phyloP scores from a whole-genome alignment of 2,888 invertebrate genomes.

The Acleris laterana region DNA sequence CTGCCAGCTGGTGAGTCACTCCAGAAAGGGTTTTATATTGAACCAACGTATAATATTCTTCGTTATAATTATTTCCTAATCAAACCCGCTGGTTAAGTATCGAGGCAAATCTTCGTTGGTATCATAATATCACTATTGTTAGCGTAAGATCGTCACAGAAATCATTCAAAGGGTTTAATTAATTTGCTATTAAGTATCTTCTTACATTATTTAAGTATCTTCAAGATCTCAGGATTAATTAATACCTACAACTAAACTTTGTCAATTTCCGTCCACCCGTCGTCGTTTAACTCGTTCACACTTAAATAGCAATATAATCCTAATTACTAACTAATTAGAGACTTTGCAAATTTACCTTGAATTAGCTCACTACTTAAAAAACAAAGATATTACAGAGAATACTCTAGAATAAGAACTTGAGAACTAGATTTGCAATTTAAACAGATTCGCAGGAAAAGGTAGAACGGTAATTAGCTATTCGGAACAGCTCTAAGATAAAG shows the following conservation, averaged over 20 bases:
- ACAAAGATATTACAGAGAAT: conserved; percentile 7
- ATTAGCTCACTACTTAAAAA: not conserved
- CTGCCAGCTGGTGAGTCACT: too few relatives aligned
- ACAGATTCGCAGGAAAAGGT: too few relatives aligned
- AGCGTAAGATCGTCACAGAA: too few relatives aligned
- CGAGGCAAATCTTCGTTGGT: too few relatives aligned
- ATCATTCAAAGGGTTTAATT: too few relatives aligned
- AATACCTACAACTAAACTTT: conserved; percentile 44
- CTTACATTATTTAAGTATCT: too few relatives aligned
- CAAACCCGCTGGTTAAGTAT: too few relatives aligned
- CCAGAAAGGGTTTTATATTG: too few relatives aligned
- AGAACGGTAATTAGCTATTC: not conserved
- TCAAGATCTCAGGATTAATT: conserved; percentile 37
- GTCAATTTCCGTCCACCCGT: conserved; percentile 40
- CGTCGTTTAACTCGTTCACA: not conserved
- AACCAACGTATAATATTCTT: too few relatives aligned
- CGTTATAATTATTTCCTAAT: too few relatives aligned
- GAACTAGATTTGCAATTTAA: not conserved
- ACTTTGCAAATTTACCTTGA: not conserved
- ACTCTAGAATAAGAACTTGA: not conserved
- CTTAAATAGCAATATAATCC: conserved; percentile 7
- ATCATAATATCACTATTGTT: too few relatives aligned
- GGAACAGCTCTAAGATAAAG: not conserved
- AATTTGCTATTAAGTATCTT: too few relatives aligned
- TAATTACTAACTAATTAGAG: not conserved